Evolutionary conservation across 1,140 invertebrate species (phyloP).

Genomic region (Aradophagus sp.): DNA sequence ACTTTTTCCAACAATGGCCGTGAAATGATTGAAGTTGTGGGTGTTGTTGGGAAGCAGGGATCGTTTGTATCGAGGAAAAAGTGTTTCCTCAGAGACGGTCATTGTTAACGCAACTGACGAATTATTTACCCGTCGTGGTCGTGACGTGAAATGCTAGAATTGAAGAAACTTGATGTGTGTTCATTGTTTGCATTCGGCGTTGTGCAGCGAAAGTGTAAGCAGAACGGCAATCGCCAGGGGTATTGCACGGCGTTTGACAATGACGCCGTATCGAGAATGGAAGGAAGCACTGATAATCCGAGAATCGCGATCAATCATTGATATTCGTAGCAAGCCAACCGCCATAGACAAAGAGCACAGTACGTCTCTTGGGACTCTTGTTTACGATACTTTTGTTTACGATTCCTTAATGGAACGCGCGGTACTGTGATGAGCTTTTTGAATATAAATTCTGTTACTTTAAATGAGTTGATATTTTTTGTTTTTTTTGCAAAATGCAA

Average conservation of each 20-base stretch:
- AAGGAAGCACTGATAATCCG: constrained; percentile 14
- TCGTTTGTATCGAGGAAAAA: constrained; percentile 24
- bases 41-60: no score
- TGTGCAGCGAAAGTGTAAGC: constrained; percentile 19
- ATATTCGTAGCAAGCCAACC: constrained; percentile 12
- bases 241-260: constrained; percentile 28
- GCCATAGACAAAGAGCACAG: constrained; percentile 34
- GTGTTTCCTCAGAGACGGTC: constrained; percentile 13
- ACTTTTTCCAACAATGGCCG: no score
- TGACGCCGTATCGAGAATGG: constrained; percentile 10
- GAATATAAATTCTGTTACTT: no score
- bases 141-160: no score
- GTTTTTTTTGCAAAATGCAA: no score
- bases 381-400: no score
- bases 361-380: constrained; percentile 13
- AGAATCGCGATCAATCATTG: constrained; percentile 35
- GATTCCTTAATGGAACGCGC: no score
- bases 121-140: constrained; percentile 15
- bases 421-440: no score
- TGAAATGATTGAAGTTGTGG: no score
- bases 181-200: constrained; percentile 29
- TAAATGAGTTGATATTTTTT: no score
- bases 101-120: constrained; percentile 30
- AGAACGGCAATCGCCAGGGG: constrained; percentile 30
- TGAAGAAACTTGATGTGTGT: no score